These are phyloP conservation scores for Apamea monoglypha DNA, from an alignment of 2,888 invertebrate species.

Conservation along the genomic window DNA sequence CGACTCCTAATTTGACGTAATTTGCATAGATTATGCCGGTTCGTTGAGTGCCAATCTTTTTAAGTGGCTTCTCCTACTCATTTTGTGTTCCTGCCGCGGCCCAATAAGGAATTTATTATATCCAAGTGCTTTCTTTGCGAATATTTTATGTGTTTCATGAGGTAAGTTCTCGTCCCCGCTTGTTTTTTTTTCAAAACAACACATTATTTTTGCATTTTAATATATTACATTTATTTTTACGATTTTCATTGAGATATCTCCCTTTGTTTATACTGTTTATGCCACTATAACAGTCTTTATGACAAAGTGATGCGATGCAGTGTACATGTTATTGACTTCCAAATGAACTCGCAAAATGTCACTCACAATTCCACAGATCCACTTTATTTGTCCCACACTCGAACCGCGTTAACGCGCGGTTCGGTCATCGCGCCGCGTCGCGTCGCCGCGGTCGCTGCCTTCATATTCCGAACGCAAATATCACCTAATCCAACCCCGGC, in stretches of 20 bases:
- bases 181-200: slow-evolving; percentile 63
- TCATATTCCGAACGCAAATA: slow-evolving; percentile 76
- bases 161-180: slow-evolving; percentile 69
- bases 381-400: slow-evolving; percentile 18
- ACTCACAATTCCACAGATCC: not conserved
- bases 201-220: slow-evolving; percentile 40
- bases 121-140: slow-evolving; percentile 78
- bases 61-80: slow-evolving; percentile 89
- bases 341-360: slow-evolving; percentile 23
- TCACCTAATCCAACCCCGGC: slow-evolving; percentile 79
- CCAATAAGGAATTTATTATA: slow-evolving; percentile 87
- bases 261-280: not conserved
- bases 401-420: not conserved
- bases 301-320: not conserved
- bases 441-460: slow-evolving; percentile 47
- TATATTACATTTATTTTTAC: slow-evolving; percentile 22
- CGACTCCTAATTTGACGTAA: slow-evolving; percentile 90
- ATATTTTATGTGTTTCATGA: slow-evolving; percentile 76
- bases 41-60: slow-evolving; percentile 91
- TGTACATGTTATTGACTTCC: slow-evolving; percentile 4
- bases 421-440: not conserved
- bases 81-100: slow-evolving; percentile 86
- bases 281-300: not conserved
- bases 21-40: slow-evolving; percentile 90
- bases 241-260: slow-evolving; percentile 1